A percentile compares a stretch with the other conserved stretches of the same genome.
These are phyloP conservation scores for Agraylea sexmaculata DNA, from an alignment of 1,140 invertebrate genomes.

Conservation along the genomic window DNA sequence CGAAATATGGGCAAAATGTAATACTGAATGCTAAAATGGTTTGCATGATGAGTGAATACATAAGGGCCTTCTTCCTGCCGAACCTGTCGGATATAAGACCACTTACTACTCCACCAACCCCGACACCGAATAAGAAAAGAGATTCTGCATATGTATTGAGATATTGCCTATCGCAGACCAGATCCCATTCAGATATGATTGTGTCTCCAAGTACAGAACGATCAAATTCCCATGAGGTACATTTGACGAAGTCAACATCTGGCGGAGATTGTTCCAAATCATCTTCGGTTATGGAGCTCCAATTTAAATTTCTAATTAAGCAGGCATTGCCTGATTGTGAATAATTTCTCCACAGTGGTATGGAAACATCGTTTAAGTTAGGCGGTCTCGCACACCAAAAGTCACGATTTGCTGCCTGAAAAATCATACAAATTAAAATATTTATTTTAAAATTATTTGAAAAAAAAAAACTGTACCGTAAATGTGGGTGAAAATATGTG, in stretches of 20 bases:
- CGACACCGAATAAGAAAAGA: constrained; percentile 55
- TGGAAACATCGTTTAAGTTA: constrained; percentile 36
- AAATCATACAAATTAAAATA: constrained; percentile 15
- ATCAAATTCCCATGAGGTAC: constrained; percentile 56
- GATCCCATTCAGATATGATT: constrained; percentile 52
- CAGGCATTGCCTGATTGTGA: constrained; percentile 43
- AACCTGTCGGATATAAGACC: constrained; percentile 64
- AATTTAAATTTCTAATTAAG: constrained; percentile 28
- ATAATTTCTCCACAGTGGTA: constrained; percentile 47
- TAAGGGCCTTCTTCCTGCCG: constrained; percentile 61
- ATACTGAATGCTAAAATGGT: constrained; percentile 47
- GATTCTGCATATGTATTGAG: constrained; percentile 55
- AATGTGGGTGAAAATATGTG: constrained; percentile 60
- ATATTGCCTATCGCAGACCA: constrained; percentile 51
- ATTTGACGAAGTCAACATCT: constrained; percentile 26
- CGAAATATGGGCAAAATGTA: constrained; percentile 49
- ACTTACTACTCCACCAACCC: constrained; percentile 54
- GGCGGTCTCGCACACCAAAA: constrained; percentile 50
- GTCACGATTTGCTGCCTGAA: constrained; percentile 44
- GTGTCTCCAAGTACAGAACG: constrained; percentile 45
- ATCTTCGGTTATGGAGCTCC: constrained; percentile 21
- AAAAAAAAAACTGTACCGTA: constrained; percentile 27
- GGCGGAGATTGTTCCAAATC: constrained; percentile 9
- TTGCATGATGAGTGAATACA: constrained; percentile 56
- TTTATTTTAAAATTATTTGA: background rate